Base-by-base conservation (phyloP, 1,140 invertebrate genomes). In the Acromyrmex heyeri region DNA sequence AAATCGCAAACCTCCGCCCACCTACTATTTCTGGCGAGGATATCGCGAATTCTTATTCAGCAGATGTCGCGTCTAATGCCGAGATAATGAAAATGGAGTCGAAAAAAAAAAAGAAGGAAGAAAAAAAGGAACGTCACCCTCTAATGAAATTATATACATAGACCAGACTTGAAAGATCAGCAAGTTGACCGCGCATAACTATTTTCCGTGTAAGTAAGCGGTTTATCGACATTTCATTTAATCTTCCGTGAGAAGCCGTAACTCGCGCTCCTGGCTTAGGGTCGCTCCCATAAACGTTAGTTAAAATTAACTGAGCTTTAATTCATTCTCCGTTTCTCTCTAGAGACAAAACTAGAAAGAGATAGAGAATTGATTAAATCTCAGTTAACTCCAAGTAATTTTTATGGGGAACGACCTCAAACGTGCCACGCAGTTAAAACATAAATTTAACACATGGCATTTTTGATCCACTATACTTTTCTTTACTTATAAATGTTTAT, bases 11-110 rank as follows among this genome's bases (percentile, higher is more conserved):
- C 79, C 67, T 48, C 69, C 67, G 18, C 67, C 69, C 79, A 30
- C 55, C 48, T 59, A 24, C 78, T 59, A 82, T 72, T 72, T 59
- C 67, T 59, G 24, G 30, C 77, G 48, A 34, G 67, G 78, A 82
- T 82, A 72, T 72, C 78, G 65, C 67, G 78, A 72, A 82, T 82
- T 82, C 79, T 82, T 82, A 82, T 73, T 82, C 79, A 82, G 67
- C 67, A 82, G 79, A 82, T 82, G 79, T 82, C 79, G 79, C 67
- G 38, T 75, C 79, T 73, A 73, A 83, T 55, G 24, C 79, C 14
- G 69, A 62, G 69, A 83, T 73, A 73, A 83, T 83, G 69, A 73
- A 83, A 83, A 48, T 75, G 55, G 38, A 34, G 16, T 34, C 14
- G 21, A 61, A 16, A 86, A 65, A 34, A 34, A 48, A 59, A 53